These are phyloP conservation scores for Drosophila phalerata DNA, from an alignment of 2,888 invertebrate genomes.

Conservation along the genomic window DNA sequence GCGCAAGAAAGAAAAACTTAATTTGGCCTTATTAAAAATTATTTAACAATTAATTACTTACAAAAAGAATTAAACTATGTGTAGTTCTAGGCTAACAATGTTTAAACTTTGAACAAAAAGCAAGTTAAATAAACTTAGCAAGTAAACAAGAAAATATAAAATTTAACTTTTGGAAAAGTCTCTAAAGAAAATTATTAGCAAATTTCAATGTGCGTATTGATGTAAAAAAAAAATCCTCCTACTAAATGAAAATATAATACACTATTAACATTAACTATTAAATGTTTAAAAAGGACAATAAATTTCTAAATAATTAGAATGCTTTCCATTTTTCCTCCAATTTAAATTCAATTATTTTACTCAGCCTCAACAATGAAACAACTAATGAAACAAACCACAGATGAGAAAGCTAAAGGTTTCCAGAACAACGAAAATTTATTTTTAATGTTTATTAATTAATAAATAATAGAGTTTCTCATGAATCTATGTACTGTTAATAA, in stretches of 20 bases:
- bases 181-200: constrained; percentile 68
- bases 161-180: constrained; percentile 72
- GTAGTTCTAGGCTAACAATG: constrained; percentile 53
- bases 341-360: constrained; percentile 54
- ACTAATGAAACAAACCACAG: constrained; percentile 19
- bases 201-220: constrained; percentile 74
- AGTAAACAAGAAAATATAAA: constrained; percentile 32
- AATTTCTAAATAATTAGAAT: constrained; percentile 72
- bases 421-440: constrained; percentile 76
- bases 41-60: constrained; percentile 65
- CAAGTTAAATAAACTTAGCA: constrained; percentile 41
- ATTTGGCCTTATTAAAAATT: constrained; percentile 84
- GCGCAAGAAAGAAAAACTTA: constrained; percentile 69
- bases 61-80: constrained; percentile 25
- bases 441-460: constrained; percentile 46
- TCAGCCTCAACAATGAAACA: constrained; percentile 27
- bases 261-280: constrained; percentile 63
- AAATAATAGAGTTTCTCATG: constrained; percentile 21
- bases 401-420: constrained; percentile 70
- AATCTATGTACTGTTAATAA: constrained; percentile 13
- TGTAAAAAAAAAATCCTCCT: constrained; percentile 45
- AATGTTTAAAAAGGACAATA: constrained; percentile 80
- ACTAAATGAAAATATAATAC: constrained; percentile 29
- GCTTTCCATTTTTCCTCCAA: constrained; percentile 58
- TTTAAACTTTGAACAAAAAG: constrained; percentile 18